Evolutionary conservation across 2,797 vertebrate genomes (phyloP), one percentile per base, ranked within the genome.

Genomic region (Spondyliosoma cantharus): DNA sequence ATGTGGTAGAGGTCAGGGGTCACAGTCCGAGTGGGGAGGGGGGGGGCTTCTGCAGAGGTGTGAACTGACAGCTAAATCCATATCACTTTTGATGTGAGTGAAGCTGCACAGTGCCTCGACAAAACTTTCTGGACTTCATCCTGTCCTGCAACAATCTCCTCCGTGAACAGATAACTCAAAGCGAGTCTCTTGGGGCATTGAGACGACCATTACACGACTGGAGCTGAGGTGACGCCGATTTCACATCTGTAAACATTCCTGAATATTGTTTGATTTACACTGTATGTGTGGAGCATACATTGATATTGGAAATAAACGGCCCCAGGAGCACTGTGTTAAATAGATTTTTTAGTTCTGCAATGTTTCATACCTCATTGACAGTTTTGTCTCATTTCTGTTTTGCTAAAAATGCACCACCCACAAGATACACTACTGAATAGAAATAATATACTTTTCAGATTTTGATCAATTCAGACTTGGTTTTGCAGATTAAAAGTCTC

Each of bases 231-330:
- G n/a, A 32, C 24, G 11, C 81, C 66, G 63, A 71, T 77, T 78
- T 74, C 49, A 72, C 59, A 72, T 71, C 76, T 66, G 54, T 81
- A 78, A 90, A 90, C 93, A 93, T 93, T 93, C 93, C 93, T 58
- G 46, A 78, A 59, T 62, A 43, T 73, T 62, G 50, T 77, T 84
- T 81, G 43, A 83, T 27, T 84, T 46, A 11, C 58, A 67, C 69
- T 82, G 74, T 77, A 74, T 24, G 11, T 76, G 77, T 79, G 22
- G 70, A 68, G 24, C 65, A 48, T 56, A 45, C 49, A 68, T 70
- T 27, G 53, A 78, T 48, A 25, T 58, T 76, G 56, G 42, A 69
- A 88, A 82, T 82, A 68, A 81, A 67, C 54, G 17, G 12, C 57
- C 64, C 56, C 53, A 46, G 37, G 22, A 72, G 13, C 24, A 54